These are phyloP conservation scores for Peromyscus leucopus DNA, from an alignment of 2,113 vertebrate genomes.

Conservation along the genomic window DNA sequence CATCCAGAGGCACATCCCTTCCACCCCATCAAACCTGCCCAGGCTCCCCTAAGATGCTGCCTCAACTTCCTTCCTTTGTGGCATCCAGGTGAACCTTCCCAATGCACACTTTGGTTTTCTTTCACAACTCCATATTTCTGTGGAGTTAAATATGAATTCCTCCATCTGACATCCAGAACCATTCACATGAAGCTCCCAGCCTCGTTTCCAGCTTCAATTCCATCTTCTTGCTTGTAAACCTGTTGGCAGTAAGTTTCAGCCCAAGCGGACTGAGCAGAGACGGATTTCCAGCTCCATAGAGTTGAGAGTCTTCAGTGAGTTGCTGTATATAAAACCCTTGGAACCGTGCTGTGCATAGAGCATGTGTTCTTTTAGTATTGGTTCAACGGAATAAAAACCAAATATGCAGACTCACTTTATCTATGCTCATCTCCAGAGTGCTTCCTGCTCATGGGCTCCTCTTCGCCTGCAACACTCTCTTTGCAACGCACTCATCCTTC, in stretches of 20 bases:
- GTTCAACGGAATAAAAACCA: neutral
- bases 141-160: neutral
- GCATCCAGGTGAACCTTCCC: constrained; percentile 54
- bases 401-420: neutral
- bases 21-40: neutral
- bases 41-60: neutral
- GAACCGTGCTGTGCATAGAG: neutral
- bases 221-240: constrained; percentile 19
- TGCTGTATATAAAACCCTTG: constrained; percentile 33
- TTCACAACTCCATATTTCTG: neutral
- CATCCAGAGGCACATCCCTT: neutral
- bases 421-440: neutral
- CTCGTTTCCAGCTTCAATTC: neutral
- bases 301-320: constrained; percentile 38
- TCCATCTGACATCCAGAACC: neutral
- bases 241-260: constrained; percentile 1
- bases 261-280: constrained; percentile 27
- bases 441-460: constrained; percentile 19
- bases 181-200: constrained; percentile 16
- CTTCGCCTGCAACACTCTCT: neutral
- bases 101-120: neutral
- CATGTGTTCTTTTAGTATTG: neutral
- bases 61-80: neutral
- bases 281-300: constrained; percentile 16
- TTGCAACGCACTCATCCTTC: neutral